Conservation (phyloP, 2,797 vertebrate genomes). For the Eulemur albifrons region DNA sequence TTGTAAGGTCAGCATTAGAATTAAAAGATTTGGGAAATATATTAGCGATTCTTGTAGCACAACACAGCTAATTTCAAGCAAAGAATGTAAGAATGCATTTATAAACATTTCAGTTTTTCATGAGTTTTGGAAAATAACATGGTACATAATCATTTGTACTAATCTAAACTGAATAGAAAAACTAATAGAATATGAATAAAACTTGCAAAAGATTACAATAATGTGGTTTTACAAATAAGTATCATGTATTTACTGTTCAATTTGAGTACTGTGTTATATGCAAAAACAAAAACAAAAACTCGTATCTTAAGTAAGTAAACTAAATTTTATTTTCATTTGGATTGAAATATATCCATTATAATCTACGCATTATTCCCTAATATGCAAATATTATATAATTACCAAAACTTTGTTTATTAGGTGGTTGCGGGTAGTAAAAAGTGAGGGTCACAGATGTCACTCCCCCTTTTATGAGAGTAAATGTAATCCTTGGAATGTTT, state of each 20-base stretch:
- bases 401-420: neutral
- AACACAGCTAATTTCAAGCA: neutral
- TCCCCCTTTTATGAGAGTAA: neutral
- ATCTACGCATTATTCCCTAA: neutral
- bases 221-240: neutral
- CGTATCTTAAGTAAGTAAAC: neutral
- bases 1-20: neutral
- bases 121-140: neutral
- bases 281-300: neutral
- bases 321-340: neutral
- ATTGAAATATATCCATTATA: neutral
- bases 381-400: neutral
- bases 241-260: neutral
- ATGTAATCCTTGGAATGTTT: neutral
- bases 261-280: neutral
- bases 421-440: rapidly evolving
- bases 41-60: neutral
- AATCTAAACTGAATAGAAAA: neutral
- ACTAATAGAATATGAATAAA: conserved; percentile 25
- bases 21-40: neutral
- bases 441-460: neutral
- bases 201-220: neutral
- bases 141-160: neutral
- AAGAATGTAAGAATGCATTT: neutral
- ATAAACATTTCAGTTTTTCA: conserved; percentile 44